Evolutionary conservation across 1,140 invertebrate species (phyloP), one percentile per base, ranked within the genome.

Genomic region (Camponotus floridanus): DNA sequence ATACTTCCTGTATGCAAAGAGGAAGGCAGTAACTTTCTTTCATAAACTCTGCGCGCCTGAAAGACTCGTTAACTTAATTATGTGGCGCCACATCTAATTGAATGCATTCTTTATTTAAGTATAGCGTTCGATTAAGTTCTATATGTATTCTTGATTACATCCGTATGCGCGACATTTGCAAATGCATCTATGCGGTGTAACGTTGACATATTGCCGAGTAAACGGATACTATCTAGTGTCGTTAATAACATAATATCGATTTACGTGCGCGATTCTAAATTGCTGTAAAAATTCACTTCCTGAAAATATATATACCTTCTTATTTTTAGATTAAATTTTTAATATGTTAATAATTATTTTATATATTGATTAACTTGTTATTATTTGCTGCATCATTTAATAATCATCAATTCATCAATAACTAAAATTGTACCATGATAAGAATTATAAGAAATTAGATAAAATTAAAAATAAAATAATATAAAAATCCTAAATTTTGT

Each of bases 41-140:
- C 7, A 39, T 48, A 7, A 21, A 5, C 39, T 55, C 2, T 26
- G 13, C 15, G 48, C 13, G 15, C 1, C 11, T 79, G n/a, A 68
- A 68, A 79, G 18, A 8, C 13, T 68, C 45, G 33, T 68, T 79
- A 68, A 33, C 11, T 68, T 61, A 59, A 81, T 81, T 81, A 45
- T 51, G 5, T 21, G 39, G 67, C 18, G 21, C 18, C 51, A 3
- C 0, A 51, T 42, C 6, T 33, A 21, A 42, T 68, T 68, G 31
- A 79, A 79, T 18, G 13, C 45, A 33, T 21, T 68, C n/a, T 79
- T 55, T 13, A 26, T n/a, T n/a, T 15, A 45, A 0, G 8, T 48
- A 48, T 51, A 48, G 5, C 33, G 8, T 79, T 51, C 45, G 64
- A 68, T 68, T 68, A 64, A 45, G 3, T n/a, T 55, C 13, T 39